Base-by-base conservation (phyloP, 2,888 invertebrate genomes). In the Punctoribates punctum region DNA sequence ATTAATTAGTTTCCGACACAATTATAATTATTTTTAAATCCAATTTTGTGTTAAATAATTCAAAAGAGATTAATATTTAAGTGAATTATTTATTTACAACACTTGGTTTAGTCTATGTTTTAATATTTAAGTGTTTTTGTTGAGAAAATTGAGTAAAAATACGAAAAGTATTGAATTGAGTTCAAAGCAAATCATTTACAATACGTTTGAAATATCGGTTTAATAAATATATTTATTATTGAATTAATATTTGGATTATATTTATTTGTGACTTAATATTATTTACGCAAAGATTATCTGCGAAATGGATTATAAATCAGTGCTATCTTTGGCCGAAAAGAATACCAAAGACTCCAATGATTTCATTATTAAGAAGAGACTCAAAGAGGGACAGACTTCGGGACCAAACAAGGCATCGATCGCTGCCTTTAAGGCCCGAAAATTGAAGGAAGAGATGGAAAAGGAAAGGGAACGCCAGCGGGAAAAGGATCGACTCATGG, bases 401-500 rank as follows among this genome's bases (percentile, higher is more conserved):
- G 76, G 76, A 29, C 76, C 76, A 0, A 73, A 73, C 23, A 73
- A 29, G 34, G 11, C 57, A 13, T 73, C 42, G 9, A 76, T 76
- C 23, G 76, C 57, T 8, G 38, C 73, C 6, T 76, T 76, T 25
- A 76, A 76, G 25, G 76, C 76, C 0, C 57, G 62, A 1, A 76
- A 76, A 34, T 15, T 29, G 34, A 51, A 60, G 27, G 76, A 76
- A 42, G 73, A 76, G 29, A 57, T 38, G 2, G 60, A 73, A 9
- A 73, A 27, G 76, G 75, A 27, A 70, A 29, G 67, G 23, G 78
- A 78, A 75, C 77, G 75, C 15, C 70, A 60, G 0, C 73, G 54
- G 27, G 74, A 77, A 73, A 78, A 78, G 62, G 78, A 80, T 57
- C 20, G 77, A 34, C 70, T 80, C 6, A 57, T 80, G 15, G 62